Evolutionary conservation across 2,888 invertebrate genomes (phyloP).

Genomic region (Polyommatus iphigenia): DNA sequence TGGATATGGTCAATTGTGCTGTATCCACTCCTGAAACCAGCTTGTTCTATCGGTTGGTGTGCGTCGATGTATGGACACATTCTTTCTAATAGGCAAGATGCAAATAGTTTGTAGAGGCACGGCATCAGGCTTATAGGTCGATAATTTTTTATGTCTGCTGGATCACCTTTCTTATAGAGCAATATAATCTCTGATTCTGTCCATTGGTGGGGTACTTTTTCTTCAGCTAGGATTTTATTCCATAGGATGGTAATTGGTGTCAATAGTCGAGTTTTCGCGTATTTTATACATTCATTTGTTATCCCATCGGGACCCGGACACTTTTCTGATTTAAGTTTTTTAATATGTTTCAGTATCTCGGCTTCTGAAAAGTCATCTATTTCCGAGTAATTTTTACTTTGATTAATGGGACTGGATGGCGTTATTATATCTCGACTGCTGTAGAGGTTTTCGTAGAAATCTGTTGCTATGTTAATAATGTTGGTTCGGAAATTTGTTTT

Average conservation of each 20-base stretch:
- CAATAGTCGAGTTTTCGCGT: neutral
- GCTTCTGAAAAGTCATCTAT: neutral
- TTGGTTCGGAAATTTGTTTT: neutral
- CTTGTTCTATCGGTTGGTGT: neutral
- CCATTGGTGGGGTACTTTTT: too few relatives aligned
- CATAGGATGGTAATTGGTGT: neutral
- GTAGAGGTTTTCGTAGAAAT: neutral
- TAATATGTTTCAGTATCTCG: too few relatives aligned
- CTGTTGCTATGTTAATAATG: neutral
- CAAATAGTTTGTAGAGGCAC: too few relatives aligned
- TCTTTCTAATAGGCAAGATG: too few relatives aligned
- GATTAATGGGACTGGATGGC: neutral
- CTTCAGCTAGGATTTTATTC: neutral
- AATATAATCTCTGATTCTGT: too few relatives aligned
- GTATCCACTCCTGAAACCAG: neutral
- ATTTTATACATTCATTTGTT: slow-evolving; percentile 1
- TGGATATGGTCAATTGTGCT: neutral
- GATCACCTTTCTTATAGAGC: too few relatives aligned
- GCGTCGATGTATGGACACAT: too few relatives aligned
- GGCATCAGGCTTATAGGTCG: too few relatives aligned
- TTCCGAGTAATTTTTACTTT: neutral
- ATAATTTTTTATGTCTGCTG: too few relatives aligned
- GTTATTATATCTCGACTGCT: neutral
- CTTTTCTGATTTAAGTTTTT: neutral
- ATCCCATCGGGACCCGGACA: neutral